Evolutionary conservation across 2,113 vertebrate species (phyloP), one percentile per base, ranked within the genome.

Genomic region (Larimichthys polyactis): DNA sequence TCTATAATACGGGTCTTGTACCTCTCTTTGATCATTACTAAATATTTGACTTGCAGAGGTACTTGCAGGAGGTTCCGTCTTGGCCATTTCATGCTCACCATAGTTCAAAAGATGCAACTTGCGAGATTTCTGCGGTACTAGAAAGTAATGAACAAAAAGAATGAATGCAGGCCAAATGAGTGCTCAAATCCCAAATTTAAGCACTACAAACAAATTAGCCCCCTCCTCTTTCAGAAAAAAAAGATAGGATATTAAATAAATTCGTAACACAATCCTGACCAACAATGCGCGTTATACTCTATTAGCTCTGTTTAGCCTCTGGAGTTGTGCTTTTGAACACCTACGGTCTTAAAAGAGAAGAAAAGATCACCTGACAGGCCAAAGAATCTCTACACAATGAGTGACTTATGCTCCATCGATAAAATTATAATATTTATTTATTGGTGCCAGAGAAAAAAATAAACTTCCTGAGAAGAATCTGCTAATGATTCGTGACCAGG

Each of bases 301-400:
- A 8, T 40, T 40, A 40, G 32, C 32, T 36, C 32, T 36, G 7
- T 68, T 20, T 20, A 44, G 43, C 20, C 65, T 75, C 64, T 48
- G 8, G 64, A 20, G 32, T 63, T 6, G 4, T 29, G 52, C 80
- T 65, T 71, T 51, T 16, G 29, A 72, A 71, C 63, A 54, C 36
- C 62, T 58, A 3, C 14, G 6, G 11, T 75, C 67, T 87, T 57
- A 72, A 79, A 32, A 46, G 20, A 65, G 10, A 15, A 17, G 27
- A 27, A 27, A 27, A 27, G 27, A 6, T 67, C 65, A 43, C 17
- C 80, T 19, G 57, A 64, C 49, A 8, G 2, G 77, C 84, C 85
- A 87, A 85, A 89, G 85, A 91, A 32, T 68, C 49, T 20, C 27
- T 43, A 7, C 58, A 51, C 57, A 66, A 43, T 29, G n/a, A 65